A percentile compares a stretch with the other conserved stretches of the same genome.
Conservation (phyloP, 2,888 invertebrate genomes). For the Helicoverpa assulta region DNA sequence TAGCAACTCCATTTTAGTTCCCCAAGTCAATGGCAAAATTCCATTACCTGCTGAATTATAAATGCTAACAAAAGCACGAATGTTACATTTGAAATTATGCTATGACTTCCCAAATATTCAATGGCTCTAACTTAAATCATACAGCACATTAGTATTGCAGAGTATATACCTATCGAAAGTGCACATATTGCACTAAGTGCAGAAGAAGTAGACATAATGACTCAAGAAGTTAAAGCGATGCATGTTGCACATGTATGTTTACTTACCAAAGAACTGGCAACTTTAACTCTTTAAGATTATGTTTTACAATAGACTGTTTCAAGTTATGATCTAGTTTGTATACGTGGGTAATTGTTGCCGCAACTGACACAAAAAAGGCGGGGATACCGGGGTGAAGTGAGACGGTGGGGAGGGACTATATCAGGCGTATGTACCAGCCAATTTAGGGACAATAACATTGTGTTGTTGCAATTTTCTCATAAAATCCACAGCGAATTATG, state of each 20-base stretch:
- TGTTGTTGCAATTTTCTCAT: not conserved
- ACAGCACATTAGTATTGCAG: too few relatives aligned
- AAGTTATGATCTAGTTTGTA: slow-evolving; percentile 18
- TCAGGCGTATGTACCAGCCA: slow-evolving; percentile 1
- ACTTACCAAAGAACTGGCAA: not conserved
- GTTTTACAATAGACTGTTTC: not conserved
- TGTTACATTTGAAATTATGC: too few relatives aligned
- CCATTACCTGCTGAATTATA: too few relatives aligned
- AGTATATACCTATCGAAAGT: too few relatives aligned
- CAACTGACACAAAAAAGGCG: slow-evolving; percentile 40
- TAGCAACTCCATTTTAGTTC: not conserved
- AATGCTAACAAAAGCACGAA: too few relatives aligned
- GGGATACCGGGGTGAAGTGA: slow-evolving; percentile 11
- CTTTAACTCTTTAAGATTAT: not conserved
- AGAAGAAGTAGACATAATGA: too few relatives aligned
- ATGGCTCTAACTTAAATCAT: too few relatives aligned
- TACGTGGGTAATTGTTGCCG: slow-evolving; percentile 22
- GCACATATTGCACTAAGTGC: too few relatives aligned
- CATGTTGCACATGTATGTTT: not conserved
- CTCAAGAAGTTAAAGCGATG: not conserved
- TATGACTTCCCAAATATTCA: too few relatives aligned
- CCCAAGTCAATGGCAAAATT: not conserved
- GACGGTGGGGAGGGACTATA: slow-evolving; percentile 7
- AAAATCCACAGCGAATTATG: not conserved
- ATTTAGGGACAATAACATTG: slow-evolving; percentile 10